Percentiles rank a stretch among this genome's conserved stretches.
Evolutionary conservation across 2,113 vertebrate genomes (phyloP).

Genomic region (Zootoca vivipara): DNA sequence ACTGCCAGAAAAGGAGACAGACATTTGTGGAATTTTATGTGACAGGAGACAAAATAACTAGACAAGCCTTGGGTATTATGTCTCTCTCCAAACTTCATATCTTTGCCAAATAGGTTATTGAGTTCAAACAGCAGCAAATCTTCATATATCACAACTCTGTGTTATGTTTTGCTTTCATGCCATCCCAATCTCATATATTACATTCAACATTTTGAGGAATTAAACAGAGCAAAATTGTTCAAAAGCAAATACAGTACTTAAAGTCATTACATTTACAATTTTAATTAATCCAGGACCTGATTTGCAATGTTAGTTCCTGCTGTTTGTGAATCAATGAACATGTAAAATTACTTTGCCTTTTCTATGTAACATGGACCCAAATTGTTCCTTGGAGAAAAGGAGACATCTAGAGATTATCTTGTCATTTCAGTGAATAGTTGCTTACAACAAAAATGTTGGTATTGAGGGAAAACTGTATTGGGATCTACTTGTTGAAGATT

Average conservation of each 20-base stretch:
- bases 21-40: no score
- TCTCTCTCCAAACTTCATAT: not conserved
- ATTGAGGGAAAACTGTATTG: not conserved
- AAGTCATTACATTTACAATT: slow-evolving; percentile 20
- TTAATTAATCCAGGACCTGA: slow-evolving; percentile 20
- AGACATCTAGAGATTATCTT: not conserved
- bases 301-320: not conserved
- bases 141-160: not conserved
- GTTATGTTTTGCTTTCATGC: not conserved
- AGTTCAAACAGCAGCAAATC: not conserved
- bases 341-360: not conserved
- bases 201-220: not conserved
- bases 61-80: not conserved
- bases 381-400: not conserved
- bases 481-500: no score
- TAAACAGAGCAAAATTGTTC: slow-evolving; percentile 6
- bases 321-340: not conserved
- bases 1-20: no score
- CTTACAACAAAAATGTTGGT: not conserved
- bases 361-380: not conserved
- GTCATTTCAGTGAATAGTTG: not conserved
- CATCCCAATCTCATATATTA: not conserved
- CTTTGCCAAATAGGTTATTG: not conserved
- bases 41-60: no score
- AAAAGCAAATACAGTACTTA: not conserved